phyloP scores from a whole-genome alignment of 1,140 invertebrate genomes.

The Cardiocondyla obscurior region DNA sequence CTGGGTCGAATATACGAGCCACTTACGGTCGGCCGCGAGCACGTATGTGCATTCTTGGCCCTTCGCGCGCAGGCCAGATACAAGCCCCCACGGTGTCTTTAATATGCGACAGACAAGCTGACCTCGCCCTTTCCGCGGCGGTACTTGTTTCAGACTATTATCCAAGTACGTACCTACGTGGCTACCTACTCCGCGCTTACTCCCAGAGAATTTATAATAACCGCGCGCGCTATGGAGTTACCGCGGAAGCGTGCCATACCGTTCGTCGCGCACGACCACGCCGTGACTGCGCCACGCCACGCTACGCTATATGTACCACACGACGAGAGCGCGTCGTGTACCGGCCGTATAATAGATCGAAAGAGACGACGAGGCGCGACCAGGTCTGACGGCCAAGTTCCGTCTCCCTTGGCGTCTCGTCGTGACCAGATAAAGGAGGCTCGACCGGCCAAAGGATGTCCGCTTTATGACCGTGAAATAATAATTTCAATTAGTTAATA shows the following conservation, averaged over 20 bases:
- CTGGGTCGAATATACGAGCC: constrained; percentile 69
- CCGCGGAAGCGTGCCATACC: constrained; percentile 63
- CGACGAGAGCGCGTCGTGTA: constrained; percentile 20
- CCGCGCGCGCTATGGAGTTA: constrained; percentile 70
- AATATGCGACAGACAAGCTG: constrained; percentile 79
- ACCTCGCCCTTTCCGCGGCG: constrained; percentile 78
- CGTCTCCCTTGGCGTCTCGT: neutral
- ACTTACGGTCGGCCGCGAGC: constrained; percentile 48
- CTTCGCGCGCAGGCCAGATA: constrained; percentile 60
- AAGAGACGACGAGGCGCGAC: constrained; percentile 44
- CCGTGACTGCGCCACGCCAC: neutral
- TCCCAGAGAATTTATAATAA: constrained; percentile 81
- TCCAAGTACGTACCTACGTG: constrained; percentile 71
- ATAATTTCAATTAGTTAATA: constrained; percentile 64
- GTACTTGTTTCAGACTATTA: constrained; percentile 80
- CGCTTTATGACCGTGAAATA: constrained; percentile 49
- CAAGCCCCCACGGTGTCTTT: constrained; percentile 70
- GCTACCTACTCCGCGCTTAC: constrained; percentile 72
- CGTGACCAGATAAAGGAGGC: neutral
- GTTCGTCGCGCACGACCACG: constrained; percentile 62
- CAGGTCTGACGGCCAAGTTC: constrained; percentile 27
- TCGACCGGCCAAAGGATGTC: neutral
- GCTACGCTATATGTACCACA: neutral
- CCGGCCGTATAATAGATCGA: constrained; percentile 47
- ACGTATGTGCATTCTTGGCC: constrained; percentile 63